Evolutionary conservation across 2,888 invertebrate genomes (phyloP), one percentile per base, ranked within the genome.

Genomic region (Caenorhabditis wallacei): DNA sequence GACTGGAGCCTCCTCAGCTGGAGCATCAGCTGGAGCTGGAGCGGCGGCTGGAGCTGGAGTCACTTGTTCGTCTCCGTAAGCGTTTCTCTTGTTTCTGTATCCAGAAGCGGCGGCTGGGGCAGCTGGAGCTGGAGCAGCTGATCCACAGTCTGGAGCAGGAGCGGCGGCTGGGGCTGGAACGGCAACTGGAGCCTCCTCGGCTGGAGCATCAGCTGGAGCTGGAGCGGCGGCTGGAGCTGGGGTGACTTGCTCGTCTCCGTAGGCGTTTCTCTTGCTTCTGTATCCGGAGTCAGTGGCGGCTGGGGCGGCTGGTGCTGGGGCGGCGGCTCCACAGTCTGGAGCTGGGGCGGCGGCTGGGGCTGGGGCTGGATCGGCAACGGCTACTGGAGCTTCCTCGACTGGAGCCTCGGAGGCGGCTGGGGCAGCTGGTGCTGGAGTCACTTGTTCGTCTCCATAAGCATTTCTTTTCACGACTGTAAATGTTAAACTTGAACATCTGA

Each of bases 11-110:
- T 43, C 40, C 18, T 68, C 80, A 18, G 57, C 75, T 71, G 82
- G 74, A 46, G 82, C 74, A 40, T 76, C 71, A 20, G 76, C 59
- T 4, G 76, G 71, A 20, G 61, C 80, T 40, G 81, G 63, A n/a
- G n/a, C n/a, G 2, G 64, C 82, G 26, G 66, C 80, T 75, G 81
- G 84, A 40, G 82, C 86, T 59, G 87, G 85, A n/a, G 85, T 84
- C n/a, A 86, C 84, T 22, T 68, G 69, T 51, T 88, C 88, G 35
- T 88, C 88, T 80, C 88, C 88, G 57, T 88, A 88, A 40, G 80
- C 74, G 80, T 83, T 83, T 81, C 81, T 81, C 56, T 76, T 81
- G 80, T 46, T 80, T 80, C 80, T 72, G 80, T 80, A 80, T 74
- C 80, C 63, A 24, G 75, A 66, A 7, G 46, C 59, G 40, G 70